Evolutionary conservation across 2,888 invertebrate genomes (phyloP), one percentile per base, ranked within the genome.

Genomic region (Liopterus haemorrhoidalis): DNA sequence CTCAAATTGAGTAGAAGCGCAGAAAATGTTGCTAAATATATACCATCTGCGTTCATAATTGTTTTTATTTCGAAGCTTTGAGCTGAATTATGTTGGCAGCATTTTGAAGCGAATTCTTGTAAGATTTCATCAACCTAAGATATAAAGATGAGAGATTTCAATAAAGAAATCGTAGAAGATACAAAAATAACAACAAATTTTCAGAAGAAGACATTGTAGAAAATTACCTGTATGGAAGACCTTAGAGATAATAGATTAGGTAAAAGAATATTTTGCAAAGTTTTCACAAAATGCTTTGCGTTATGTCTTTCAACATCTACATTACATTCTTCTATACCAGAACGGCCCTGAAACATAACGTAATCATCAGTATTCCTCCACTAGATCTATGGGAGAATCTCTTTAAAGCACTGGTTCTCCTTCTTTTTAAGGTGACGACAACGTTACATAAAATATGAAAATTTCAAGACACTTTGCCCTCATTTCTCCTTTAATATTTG

Each of bases 11-110:
- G 71, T 31, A 89, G 68, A 15, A 95, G 67, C 0, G 90, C 85
- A 0, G 90, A 83, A 62, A 91, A 92, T 0, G 90, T 88, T 1
- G 93, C 89, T 50, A 94, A 69, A 63, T 95, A 95, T 27, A 95
- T 86, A 15, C 94, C 94, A 68, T 95, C 95, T 1, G 93, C 94
- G 66, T 95, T 95, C 73, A 95, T 86, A 31, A 90, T 85, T 22
- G 83, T 83, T 2, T 79, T 70, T 3, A 79, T 75, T 30, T 80
- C 75, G 2, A 79, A 76, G 1, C 74, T 77, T 57, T 67, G 67
- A 2, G 82, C 75, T 57, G 81, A 79, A 65, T 76, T 80, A 75
- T 87, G 81, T 70, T 91, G 85, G 65, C 93, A 94, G 57, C 91
- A 89, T 50, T 85, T 81, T 0, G 93, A 92, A 2, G 94, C 86